Conservation (phyloP, 2,797 vertebrate genomes). For the Labroides dimidiatus region DNA sequence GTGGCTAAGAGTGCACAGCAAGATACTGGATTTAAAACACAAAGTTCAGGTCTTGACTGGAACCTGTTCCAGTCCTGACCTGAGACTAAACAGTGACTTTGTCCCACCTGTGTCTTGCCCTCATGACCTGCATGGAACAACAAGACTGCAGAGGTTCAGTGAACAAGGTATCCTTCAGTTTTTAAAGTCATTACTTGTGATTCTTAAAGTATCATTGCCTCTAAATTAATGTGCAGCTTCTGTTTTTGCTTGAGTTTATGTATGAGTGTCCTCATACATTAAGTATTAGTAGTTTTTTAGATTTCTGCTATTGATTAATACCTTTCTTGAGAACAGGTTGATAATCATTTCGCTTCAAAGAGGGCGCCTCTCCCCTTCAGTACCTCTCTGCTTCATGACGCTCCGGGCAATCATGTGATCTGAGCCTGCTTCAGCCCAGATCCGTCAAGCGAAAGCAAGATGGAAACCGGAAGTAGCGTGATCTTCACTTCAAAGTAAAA, state of each 20-base stretch:
- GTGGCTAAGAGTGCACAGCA: too few relatives aligned
- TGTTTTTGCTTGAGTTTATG: background rate
- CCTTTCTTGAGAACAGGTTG: constrained; percentile 12
- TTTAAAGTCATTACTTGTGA: background rate
- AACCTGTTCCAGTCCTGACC: background rate
- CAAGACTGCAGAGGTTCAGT: constrained; percentile 1
- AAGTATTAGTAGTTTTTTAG: too few relatives aligned
- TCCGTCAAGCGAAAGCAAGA: constrained; percentile 53
- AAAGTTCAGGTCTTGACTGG: background rate
- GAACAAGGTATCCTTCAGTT: background rate
- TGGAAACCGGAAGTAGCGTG: constrained; percentile 16
- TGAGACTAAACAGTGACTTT: background rate
- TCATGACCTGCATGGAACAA: constrained; percentile 16
- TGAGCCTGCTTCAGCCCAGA: constrained; percentile 78
- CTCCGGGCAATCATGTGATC: constrained; percentile 89
- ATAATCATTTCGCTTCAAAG: constrained; percentile 82
- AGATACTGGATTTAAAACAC: background rate
- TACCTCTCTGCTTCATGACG: constrained; percentile 83
- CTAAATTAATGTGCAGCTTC: background rate
- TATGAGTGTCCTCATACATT: background rate
- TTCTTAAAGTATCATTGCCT: background rate
- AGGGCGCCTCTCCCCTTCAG: constrained; percentile 85
- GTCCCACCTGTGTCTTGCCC: background rate
- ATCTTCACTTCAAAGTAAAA: constrained; percentile 58
- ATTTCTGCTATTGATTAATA: constrained; percentile 17